Evolutionary conservation across 2,888 invertebrate genomes (phyloP), one percentile per base, ranked within the genome.

Genomic region (Andrena hattorfiana): DNA sequence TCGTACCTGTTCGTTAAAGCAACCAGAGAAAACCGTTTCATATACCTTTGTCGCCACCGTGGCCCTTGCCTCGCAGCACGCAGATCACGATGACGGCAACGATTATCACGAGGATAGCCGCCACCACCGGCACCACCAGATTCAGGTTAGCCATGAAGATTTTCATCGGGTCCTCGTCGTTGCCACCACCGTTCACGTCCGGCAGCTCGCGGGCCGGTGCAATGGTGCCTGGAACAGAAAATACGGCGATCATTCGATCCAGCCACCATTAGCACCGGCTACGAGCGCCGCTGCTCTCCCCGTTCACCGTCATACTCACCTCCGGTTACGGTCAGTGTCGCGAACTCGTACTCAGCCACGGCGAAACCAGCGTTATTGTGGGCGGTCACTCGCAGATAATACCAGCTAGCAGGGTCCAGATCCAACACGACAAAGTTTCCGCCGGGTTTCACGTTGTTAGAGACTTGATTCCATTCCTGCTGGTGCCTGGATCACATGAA

Each of bases 351-450:
- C 95, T 98, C 98, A 78, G 98, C 98, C 69, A 98, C 98, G 56
- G 98, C 98, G 91, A 98, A 98, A 69, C 99, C 99, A 81, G 99
- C 99, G 91, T 98, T 99, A 94, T 99, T 99, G 94, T 99, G 98
- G 4, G 98, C 98, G 2, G 98, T 98, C 56, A 99, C 98, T 83
- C 98, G 96, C 85, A 99, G 95, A 91, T 97, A 97, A 93, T 99
- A 99, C 98, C 99, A 98, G 16, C 97, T 98, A 26, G 98, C 99
- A 0, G 99, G 98, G 91, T 98, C 98, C 90, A 99, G 95, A 93
- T 99, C 98, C 94, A 98, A 95, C 8, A 98, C 97, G 20, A 98
- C 97, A 92, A 98, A 98, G 94, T 98, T 98, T 85, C 98, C 97
- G 78, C 97, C 97, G 10, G 98, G 97, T 94, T 98, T 98, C 0